Base-by-base conservation (phyloP, 2,888 invertebrate species). In the Mythimna albipuncta region DNA sequence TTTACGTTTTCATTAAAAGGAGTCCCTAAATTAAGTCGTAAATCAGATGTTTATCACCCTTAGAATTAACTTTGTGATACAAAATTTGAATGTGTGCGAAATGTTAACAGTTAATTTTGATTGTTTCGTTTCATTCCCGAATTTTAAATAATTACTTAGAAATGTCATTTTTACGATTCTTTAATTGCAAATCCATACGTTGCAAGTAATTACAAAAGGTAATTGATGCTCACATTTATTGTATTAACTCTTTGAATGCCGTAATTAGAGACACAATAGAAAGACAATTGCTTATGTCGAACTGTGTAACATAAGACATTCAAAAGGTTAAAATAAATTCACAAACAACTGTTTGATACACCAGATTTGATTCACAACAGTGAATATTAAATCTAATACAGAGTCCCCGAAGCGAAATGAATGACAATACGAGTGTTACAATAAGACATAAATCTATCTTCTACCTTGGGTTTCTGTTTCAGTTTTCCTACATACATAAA, bases 11-110 rank as follows among this genome's bases (percentile, higher is more conserved):
- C 79, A 77, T 82, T 83, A 81, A 76, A 83, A 69, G 65, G 70
- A 85, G 79, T 73, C 74, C 71, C 64, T 61, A 85, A 86, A 87
- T 85, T 81, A 84, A 87, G 77, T 77, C 82, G 84, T 85, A 80
- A 83, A 84, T 85, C 75, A 82, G 83, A 82, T 83, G 82, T 79
- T 81, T 79, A 84, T 82, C 82, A 81, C 77, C 72, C 81, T 58
- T 70, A 77, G 74, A 82, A 83, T 80, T 77, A 80, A 75, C 77
- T 64, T 75, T 80, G 64, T 64, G 69, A 72, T 82, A 78, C 75
- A 81, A 75, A 83, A 83, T 66, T 68, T 62, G 70, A 79, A 83
- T 68, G 75, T 82, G 64, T 75, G 67, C 67, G 67, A 72, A 63
- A 67, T 38, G 65, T 67, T 77, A 54, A 74, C 74, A 58, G 64